These are phyloP conservation scores for Entelurus aequoreus DNA, from an alignment of 2,113 vertebrate genomes.

Conservation along the genomic window DNA sequence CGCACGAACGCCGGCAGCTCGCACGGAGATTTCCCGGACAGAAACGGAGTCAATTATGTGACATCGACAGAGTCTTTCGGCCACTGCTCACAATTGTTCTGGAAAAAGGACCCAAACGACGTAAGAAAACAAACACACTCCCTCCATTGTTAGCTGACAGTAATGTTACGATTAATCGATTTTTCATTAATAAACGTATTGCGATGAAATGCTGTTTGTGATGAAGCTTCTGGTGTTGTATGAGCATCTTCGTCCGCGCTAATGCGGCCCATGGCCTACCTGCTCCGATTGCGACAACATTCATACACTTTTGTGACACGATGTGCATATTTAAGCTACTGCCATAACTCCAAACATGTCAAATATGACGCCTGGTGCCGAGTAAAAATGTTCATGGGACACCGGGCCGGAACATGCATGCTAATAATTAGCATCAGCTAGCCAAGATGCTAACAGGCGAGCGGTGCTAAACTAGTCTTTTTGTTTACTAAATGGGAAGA, in stretches of 20 bases:
- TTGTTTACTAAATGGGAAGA: background rate
- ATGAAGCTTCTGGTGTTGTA: background rate
- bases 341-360: no score
- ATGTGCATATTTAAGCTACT: no score
- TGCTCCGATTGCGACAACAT: slow-evolving; percentile 15
- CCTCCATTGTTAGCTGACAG: slow-evolving; percentile 26
- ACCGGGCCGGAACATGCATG: background rate
- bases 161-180: no score
- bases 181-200: no score
- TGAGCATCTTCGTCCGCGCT: slow-evolving; percentile 32
- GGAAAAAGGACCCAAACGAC: slow-evolving; percentile 70
- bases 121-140: slow-evolving; percentile 56
- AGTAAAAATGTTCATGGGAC: background rate
- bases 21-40: slow-evolving; percentile 66
- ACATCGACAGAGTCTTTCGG: slow-evolving; percentile 67
- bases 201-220: no score
- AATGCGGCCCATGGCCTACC: slow-evolving; percentile 48
- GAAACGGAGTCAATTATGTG: slow-evolving; percentile 69
- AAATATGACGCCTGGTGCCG: background rate
- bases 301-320: no score
- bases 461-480: background rate
- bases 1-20: slow-evolving; percentile 61
- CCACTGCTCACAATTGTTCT: slow-evolving; percentile 70
- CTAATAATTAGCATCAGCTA: background rate
- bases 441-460: background rate